Evolutionary conservation across 2,797 vertebrate species (phyloP).

Genomic region (Bovichtus variegatus): DNA sequence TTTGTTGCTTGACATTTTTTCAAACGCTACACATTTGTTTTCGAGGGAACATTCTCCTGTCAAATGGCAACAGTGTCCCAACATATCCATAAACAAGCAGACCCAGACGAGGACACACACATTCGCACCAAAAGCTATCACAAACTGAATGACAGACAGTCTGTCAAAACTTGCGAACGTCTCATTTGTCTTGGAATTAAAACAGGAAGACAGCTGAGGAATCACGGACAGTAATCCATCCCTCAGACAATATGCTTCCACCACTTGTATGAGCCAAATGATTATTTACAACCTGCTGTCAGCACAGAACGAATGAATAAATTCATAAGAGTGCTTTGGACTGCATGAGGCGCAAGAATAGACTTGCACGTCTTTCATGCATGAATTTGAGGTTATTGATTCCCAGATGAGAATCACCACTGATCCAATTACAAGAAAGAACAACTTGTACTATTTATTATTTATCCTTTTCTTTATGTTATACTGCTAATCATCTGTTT

Average conservation of each 20-base stretch:
- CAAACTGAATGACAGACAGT: constrained; percentile 56
- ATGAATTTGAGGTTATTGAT: constrained; percentile 57
- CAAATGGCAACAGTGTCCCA: constrained; percentile 44
- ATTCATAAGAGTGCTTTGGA: constrained; percentile 59
- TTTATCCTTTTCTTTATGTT: constrained; percentile 9
- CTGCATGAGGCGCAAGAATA: constrained; percentile 45
- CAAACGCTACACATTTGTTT: constrained; percentile 39
- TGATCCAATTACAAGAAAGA: constrained; percentile 37
- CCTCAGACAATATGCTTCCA: constrained; percentile 66
- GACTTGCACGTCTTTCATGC: constrained; percentile 40
- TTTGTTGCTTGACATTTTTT: constrained; percentile 47
- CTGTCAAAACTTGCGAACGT: constrained; percentile 57
- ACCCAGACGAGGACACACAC: neutral
- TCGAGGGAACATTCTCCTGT: constrained; percentile 26
- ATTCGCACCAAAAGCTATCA: constrained; percentile 26
- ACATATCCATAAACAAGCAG: constrained; percentile 27
- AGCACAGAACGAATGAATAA: constrained; percentile 65
- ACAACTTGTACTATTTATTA: constrained; percentile 6
- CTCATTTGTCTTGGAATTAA: constrained; percentile 71
- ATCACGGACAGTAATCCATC: constrained; percentile 63
- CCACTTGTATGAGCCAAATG: constrained; percentile 66
- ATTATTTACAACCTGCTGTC: constrained; percentile 75
- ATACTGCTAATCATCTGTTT: neutral
- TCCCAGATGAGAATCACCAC: constrained; percentile 33
- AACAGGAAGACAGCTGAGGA: constrained; percentile 64